phyloP scores from a whole-genome alignment of 64 coral and sea anemone species.

The Trachythela sp. region DNA sequence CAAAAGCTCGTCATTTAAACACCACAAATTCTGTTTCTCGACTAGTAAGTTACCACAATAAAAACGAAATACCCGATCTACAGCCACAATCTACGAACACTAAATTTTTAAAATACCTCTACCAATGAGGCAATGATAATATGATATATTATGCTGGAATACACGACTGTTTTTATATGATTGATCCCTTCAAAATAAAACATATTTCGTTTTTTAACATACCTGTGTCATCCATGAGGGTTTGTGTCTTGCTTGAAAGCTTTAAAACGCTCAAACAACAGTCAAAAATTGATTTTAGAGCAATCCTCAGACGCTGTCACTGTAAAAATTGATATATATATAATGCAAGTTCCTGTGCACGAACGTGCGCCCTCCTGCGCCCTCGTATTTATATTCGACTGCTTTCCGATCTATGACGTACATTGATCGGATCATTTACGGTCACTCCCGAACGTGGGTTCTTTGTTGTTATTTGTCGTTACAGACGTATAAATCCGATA shows the following conservation, averaged over 20 bases:
- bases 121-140: too few relatives aligned
- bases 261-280: neutral
- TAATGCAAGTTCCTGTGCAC: neutral
- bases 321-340: neutral
- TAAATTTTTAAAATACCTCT: too few relatives aligned
- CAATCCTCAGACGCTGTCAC: neutral
- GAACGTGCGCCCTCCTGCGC: neutral
- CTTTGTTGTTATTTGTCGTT: neutral
- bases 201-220: neutral
- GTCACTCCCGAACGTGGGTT: neutral
- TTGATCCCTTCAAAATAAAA: too few relatives aligned
- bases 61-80: too few relatives aligned
- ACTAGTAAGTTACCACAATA: too few relatives aligned
- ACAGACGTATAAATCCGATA: too few relatives aligned
- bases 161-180: too few relatives aligned
- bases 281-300: neutral
- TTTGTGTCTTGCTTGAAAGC: neutral
- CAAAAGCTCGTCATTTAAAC: too few relatives aligned
- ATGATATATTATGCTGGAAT: too few relatives aligned
- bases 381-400: neutral
- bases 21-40: too few relatives aligned
- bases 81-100: too few relatives aligned
- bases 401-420: neutral
- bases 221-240: neutral
- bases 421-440: neutral